phyloP scores from a whole-genome alignment of 2,888 invertebrate species.

The Scaptodrosophila latifasciaeformis region DNA sequence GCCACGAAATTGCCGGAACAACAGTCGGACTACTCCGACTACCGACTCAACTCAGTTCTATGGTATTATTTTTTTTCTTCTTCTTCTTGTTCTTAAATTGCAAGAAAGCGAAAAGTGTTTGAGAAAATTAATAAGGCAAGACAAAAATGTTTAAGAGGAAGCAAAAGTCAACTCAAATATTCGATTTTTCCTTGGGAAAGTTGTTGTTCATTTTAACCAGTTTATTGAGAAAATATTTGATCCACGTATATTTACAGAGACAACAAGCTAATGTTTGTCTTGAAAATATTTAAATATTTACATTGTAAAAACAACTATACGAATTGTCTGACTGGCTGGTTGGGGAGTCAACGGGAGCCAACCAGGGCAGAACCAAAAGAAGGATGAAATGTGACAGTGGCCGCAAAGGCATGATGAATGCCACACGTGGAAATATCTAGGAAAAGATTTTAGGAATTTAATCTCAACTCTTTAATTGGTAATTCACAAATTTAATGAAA shows the following conservation, averaged over 20 bases:
- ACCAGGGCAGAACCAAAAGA: background rate
- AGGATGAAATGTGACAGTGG: conserved; percentile 11
- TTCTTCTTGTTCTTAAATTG: too few species aligned
- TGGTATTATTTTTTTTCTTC: too few species aligned
- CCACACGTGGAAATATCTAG: conserved; percentile 9
- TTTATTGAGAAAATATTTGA: conserved; percentile 69
- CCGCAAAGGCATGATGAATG: conserved; percentile 18
- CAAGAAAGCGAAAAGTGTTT: conserved; percentile 46
- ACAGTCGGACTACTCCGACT: too few species aligned
- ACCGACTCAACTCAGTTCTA: too few species aligned
- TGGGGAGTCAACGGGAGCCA: background rate
- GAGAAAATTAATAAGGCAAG: conserved; percentile 59
- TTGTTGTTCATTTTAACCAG: conserved; percentile 68
- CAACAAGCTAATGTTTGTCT: conserved; percentile 72
- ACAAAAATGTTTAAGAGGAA: background rate
- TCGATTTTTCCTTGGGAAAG: too few species aligned
- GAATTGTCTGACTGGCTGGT: background rate
- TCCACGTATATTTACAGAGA: conserved; percentile 72
- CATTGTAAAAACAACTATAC: conserved; percentile 67
- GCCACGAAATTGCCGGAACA: conserved; percentile 24
- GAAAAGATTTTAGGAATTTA: too few species aligned
- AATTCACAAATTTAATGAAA: too few species aligned
- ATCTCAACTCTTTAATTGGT: too few species aligned
- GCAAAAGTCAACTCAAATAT: background rate
- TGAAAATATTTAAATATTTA: conserved; percentile 75